phyloP scores from a whole-genome alignment of 2,888 invertebrate species.

The Pegoplata infirma region DNA sequence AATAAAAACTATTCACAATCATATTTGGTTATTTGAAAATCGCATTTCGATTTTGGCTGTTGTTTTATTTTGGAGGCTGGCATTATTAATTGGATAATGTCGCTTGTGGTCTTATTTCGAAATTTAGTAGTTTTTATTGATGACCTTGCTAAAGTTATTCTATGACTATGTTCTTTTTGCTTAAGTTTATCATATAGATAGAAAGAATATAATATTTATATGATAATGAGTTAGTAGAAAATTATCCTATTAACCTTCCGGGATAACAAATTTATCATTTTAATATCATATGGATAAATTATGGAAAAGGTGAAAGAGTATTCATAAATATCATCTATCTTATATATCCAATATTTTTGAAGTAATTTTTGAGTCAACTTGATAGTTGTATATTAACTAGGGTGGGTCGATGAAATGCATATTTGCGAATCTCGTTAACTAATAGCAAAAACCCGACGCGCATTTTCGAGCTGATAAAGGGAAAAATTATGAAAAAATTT shows the following conservation, averaged over 20 bases:
- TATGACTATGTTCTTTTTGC: background rate
- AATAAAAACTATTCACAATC: background rate
- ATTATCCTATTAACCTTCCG: background rate
- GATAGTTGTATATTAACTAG: no score
- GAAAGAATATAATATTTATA: conserved; percentile 2
- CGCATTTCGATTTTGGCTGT: no score
- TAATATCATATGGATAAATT: background rate
- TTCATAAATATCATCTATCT: no score
- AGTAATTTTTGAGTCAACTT: no score
- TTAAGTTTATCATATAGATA: background rate
- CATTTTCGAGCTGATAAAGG: no score
- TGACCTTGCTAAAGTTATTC: conserved; percentile 52
- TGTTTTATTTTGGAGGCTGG: conserved; percentile 64
- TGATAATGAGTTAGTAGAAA: background rate
- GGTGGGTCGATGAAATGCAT: no score
- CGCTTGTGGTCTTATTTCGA: conserved; percentile 63
- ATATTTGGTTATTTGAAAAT: conserved; percentile 1
- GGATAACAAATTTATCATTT: conserved; percentile 17
- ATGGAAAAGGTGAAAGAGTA: no score
- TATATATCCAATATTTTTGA: no score
- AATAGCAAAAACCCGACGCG: no score
- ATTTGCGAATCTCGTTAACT: no score
- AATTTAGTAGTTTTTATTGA: conserved; percentile 61
- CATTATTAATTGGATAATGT: conserved; percentile 71
- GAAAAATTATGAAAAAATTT: no score